Evolutionary conservation across 2,888 invertebrate species (phyloP).

Genomic region (Drosophila colorata): DNA sequence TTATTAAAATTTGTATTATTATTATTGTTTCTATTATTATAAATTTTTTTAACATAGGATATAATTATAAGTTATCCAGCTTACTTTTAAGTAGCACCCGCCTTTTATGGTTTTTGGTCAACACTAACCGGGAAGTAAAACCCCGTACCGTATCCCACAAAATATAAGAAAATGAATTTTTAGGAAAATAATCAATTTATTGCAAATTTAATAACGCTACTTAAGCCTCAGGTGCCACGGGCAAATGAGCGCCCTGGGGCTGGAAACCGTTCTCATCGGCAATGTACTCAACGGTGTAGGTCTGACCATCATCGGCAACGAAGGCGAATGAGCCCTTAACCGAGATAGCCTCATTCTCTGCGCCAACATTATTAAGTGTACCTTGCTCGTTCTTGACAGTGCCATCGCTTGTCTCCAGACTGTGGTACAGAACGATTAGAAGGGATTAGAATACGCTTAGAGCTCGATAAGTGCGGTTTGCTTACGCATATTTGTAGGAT

Average conservation of each 20-base stretch:
- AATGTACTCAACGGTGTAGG: slow-evolving; percentile 67
- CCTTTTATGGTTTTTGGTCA: no score
- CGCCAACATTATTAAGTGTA: slow-evolving; percentile 57
- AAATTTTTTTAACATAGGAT: no score
- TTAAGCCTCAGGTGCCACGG: slow-evolving; percentile 52
- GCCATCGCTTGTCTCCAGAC: slow-evolving; percentile 73
- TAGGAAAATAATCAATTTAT: slow-evolving; percentile 27
- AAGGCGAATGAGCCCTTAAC: slow-evolving; percentile 70
- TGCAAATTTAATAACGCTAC: not conserved
- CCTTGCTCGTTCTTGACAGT: slow-evolving; percentile 61
- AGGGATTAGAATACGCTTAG: slow-evolving; percentile 1
- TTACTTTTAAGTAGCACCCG: no score
- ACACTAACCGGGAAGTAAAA: no score
- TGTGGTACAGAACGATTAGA: slow-evolving; percentile 6
- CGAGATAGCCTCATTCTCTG: slow-evolving; percentile 63
- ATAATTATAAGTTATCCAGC: no score
- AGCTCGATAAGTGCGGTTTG: not conserved
- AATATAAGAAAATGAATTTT: not conserved
- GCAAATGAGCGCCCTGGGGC: slow-evolving; percentile 82
- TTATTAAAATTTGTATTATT: no score
- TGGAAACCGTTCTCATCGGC: slow-evolving; percentile 86
- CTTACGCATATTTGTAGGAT: slow-evolving; percentile 85
- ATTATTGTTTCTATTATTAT: no score
- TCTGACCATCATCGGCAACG: slow-evolving; percentile 67
- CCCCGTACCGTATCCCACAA: no score